Evolutionary conservation across 2,888 invertebrate species (phyloP).

Genomic region (Euplexia lucipara): DNA sequence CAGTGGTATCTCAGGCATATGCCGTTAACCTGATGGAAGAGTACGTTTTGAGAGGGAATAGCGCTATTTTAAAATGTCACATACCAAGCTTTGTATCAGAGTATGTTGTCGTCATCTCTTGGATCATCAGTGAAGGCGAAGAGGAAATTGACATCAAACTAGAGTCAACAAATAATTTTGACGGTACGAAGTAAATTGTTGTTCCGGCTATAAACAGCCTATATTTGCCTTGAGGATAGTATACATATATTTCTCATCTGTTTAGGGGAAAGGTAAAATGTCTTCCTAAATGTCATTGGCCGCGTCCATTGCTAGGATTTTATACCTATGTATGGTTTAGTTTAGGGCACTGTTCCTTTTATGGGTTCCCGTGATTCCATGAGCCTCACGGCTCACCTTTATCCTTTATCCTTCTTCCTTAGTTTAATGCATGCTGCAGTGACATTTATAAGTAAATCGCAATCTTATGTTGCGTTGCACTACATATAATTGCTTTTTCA

Average conservation of each 20-base stretch:
- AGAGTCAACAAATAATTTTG: conserved; percentile 79
- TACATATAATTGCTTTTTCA: conserved; percentile 50
- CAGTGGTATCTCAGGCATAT: conserved; percentile 97
- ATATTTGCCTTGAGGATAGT: conserved; percentile 36
- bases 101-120: conserved; percentile 96
- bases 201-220: conserved; percentile 53
- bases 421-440: conserved; percentile 87
- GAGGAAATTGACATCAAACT: conserved; percentile 88
- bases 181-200: conserved; percentile 77
- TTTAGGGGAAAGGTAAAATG: conserved; percentile 20
- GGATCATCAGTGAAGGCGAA: conserved; percentile 95
- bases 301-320: conserved; percentile 37
- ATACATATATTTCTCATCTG: conserved; percentile 24
- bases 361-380: conserved; percentile 87
- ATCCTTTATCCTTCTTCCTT: conserved; percentile 90
- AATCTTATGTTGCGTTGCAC: conserved; percentile 81
- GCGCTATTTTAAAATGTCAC: conserved; percentile 97
- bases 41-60: conserved; percentile 97
- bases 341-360: conserved; percentile 77
- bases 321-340: conserved; percentile 61
- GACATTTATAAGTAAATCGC: conserved; percentile 86
- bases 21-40: conserved; percentile 98
- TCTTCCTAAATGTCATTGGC: conserved; percentile 26
- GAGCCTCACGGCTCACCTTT: conserved; percentile 92
- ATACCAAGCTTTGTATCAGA: conserved; percentile 98